These are phyloP conservation scores for Carcinoscorpius rotundicauda DNA, from an alignment of 1,140 invertebrate genomes.

Conservation along the genomic window DNA sequence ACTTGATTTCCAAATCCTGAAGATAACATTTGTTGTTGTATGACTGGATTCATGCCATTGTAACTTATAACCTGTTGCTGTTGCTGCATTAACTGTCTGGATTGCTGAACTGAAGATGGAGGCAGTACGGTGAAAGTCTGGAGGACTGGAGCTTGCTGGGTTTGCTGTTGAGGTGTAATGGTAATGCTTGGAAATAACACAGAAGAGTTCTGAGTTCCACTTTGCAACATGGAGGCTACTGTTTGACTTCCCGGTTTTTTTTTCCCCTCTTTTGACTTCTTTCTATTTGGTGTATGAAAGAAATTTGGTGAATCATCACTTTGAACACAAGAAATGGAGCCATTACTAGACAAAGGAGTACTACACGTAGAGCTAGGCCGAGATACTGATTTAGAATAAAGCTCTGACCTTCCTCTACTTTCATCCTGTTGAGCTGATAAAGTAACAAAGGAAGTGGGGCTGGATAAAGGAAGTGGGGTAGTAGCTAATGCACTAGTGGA, in stretches of 20 bases:
- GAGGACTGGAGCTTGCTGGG: constrained; percentile 17
- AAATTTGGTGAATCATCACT: constrained; percentile 13
- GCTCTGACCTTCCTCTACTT: too few species aligned
- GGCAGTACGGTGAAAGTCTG: constrained; percentile 19
- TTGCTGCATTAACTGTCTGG: too few species aligned
- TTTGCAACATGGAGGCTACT: constrained; percentile 58
- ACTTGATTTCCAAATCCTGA: constrained; percentile 16
- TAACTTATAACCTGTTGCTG: constrained; percentile 11
- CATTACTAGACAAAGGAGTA: constrained; percentile 21
- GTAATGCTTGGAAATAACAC: constrained; percentile 3
- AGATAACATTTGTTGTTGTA: constrained; percentile 15
- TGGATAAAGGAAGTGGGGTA: too few species aligned
- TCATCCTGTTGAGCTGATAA: too few species aligned
- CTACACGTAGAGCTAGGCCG: constrained; percentile 19
- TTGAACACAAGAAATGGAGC: constrained; percentile 20
- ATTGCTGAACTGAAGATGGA: too few species aligned
- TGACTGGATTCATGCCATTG: constrained; percentile 15
- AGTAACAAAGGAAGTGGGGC: too few species aligned
- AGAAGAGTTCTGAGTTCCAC: constrained; percentile 44
- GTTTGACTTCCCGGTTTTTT: constrained; percentile 54
- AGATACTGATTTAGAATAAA: too few species aligned
- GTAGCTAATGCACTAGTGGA: too few species aligned
- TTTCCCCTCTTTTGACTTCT: constrained; percentile 52
- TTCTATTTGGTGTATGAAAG: constrained; percentile 25
- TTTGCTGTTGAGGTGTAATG: constrained; percentile 8